Conservation (phyloP, 2,888 invertebrate genomes). For the Diaprepes abbreviatus region DNA sequence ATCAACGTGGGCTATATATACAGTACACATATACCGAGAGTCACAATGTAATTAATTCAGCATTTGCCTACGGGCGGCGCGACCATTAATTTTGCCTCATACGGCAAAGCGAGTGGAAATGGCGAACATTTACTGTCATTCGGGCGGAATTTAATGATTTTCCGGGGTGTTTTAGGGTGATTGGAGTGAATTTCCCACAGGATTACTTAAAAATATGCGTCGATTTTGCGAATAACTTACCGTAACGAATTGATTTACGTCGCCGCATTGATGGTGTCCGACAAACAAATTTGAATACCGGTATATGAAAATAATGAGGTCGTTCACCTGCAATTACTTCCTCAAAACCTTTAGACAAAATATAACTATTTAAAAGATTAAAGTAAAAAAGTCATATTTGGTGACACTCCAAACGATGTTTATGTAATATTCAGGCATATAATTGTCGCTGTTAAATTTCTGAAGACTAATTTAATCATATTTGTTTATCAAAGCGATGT, state of each 20-base stretch:
- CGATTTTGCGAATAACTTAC: conserved; percentile 1
- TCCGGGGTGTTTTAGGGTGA: conserved; percentile 6
- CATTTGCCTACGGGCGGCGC: conserved; percentile 11
- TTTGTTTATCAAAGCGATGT: too few species aligned
- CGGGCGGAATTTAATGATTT: conserved; percentile 20
- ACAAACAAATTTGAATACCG: too few species aligned
- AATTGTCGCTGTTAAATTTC: too few species aligned
- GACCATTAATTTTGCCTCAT: conserved; percentile 19
- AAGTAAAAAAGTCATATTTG: too few species aligned
- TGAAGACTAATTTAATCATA: too few species aligned
- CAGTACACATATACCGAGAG: background rate
- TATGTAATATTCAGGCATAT: too few species aligned
- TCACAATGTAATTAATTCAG: conserved; percentile 21
- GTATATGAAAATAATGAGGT: too few species aligned
- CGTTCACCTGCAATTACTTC: too few species aligned
- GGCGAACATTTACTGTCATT: conserved; percentile 13
- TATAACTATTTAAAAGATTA: too few species aligned
- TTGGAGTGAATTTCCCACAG: conserved; percentile 16
- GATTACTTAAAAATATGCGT: conserved; percentile 8
- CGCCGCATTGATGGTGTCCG: too few species aligned
- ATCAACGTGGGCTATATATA: background rate
- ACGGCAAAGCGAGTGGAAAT: conserved; percentile 18
- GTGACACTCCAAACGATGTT: too few species aligned
- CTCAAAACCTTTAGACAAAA: too few species aligned
- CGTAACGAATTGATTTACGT: background rate